These are phyloP conservation scores for Pristionchus japonicus DNA, from an alignment of 2,888 invertebrate species.

Conservation along the genomic window DNA sequence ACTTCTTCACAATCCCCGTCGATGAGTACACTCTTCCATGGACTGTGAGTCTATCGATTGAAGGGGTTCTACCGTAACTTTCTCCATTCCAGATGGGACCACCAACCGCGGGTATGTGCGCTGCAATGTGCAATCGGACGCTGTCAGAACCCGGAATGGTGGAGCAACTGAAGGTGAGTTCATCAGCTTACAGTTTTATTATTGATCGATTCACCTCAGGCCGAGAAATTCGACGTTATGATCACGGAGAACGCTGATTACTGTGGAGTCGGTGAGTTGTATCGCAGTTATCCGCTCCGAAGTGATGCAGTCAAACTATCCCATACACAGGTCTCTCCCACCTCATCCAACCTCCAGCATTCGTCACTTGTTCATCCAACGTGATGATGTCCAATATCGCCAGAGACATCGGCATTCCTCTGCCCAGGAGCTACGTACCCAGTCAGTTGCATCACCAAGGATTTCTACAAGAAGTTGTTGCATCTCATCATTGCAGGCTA, in stretches of 20 bases:
- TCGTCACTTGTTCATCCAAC: background rate
- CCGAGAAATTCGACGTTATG: constrained; percentile 10
- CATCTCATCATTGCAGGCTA: background rate
- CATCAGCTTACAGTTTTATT: background rate
- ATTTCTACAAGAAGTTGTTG: no score
- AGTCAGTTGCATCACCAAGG: no score
- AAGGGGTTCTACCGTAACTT: background rate
- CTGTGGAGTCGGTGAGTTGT: background rate
- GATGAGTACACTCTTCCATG: constrained; percentile 6
- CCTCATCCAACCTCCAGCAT: background rate
- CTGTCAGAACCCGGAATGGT: background rate
- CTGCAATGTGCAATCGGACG: constrained; percentile 22
- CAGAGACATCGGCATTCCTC: constrained; percentile 9
- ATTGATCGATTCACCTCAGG: background rate
- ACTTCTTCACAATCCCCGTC: constrained; percentile 34
- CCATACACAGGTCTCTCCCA: background rate
- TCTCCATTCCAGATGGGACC: background rate
- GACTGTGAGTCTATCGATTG: background rate
- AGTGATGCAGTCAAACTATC: no score
- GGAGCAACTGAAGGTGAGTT: background rate
- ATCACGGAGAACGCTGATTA: background rate
- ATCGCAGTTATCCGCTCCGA: no score
- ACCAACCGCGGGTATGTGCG: background rate
- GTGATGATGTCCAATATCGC: background rate
- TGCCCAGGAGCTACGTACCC: constrained; percentile 22